These are phyloP conservation scores for Ectropis crepuscularia DNA, from an alignment of 2,888 invertebrate species.

Conservation along the genomic window DNA sequence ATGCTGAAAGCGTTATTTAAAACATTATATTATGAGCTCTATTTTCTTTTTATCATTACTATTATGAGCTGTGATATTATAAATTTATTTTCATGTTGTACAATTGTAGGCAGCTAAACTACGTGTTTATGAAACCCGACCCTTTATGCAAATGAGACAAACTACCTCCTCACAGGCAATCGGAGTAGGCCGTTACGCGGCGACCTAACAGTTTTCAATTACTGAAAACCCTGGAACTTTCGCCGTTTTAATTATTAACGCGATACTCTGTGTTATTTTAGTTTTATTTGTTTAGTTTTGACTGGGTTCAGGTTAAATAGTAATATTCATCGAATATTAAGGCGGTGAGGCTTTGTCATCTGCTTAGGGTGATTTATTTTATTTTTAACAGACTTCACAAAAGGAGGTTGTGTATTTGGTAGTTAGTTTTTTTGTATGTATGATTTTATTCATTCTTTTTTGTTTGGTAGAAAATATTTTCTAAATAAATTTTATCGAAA, in stretches of 20 bases:
- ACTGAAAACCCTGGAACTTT: slow-evolving; percentile 54
- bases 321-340: no score
- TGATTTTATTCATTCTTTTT: no score
- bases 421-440: no score
- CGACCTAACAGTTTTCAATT: slow-evolving; percentile 54
- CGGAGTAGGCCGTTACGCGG: slow-evolving; percentile 41
- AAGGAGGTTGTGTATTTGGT: no score
- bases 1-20: no score
- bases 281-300: neutral
- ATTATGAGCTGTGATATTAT: slow-evolving; percentile 63
- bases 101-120: slow-evolving; percentile 32
- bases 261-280: slow-evolving; percentile 20
- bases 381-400: no score
- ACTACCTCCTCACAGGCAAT: slow-evolving; percentile 27
- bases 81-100: slow-evolving; percentile 53
- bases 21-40: no score
- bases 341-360: no score
- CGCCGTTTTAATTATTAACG: slow-evolving; percentile 62
- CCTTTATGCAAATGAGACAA: slow-evolving; percentile 37
- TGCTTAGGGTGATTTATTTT: no score
- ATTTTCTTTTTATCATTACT: slow-evolving; percentile 40
- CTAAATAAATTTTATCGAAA: no score
- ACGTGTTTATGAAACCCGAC: slow-evolving; percentile 30
- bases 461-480: no score
- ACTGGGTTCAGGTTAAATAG: no score